Evolutionary conservation across 2,113 vertebrate species (phyloP), one percentile per base, ranked within the genome.

Genomic region (Aythya baeri): DNA sequence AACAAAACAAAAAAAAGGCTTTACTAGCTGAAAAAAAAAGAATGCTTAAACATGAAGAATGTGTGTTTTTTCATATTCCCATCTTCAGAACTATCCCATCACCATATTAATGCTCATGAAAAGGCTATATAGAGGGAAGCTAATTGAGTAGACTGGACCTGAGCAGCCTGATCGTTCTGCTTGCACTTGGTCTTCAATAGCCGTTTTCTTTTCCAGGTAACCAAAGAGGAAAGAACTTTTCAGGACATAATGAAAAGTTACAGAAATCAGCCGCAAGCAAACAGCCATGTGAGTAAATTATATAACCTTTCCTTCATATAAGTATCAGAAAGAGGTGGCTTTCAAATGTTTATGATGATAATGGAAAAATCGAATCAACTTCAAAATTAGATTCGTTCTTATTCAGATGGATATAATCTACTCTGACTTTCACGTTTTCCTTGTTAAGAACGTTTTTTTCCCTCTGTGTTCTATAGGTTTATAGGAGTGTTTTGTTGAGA

Each of bases 181-280:
- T 63, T 36, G 32, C 12, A 6, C 50, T 76, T 84, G n/a, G 36
- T 81, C 46, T 77, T 81, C 36, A 89, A 8, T 5, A 79, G 4
- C 22, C 22, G 79, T 77, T 94, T 94, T 83, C 49, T 85, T 58
- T 84, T 89, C 29, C 70, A 99, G 99, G 98, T 99, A 93, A 98
- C 99, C 93, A 99, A 99, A 97, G 99, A 99, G 94, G 98, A 99
- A 91, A 98, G 98, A 97, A 98, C 98, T 76, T 99, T 99, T 96
- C 99, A 99, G 91, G 99, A 99, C 97, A 99, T 99, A 97, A 99
- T 99, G 99, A 99, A 99, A 97, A 99, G 99, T 97, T 99, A 99
- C 66, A 98, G 99, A 93, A 99, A 99, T 93, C 99, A 99, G 86
- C 99, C 99, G 14, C 99, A 99, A 96, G 99, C 99, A 94, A 98